Percentiles rank a stretch among this genome's conserved stretches.
phyloP scores from a whole-genome alignment of 2,113 vertebrate genomes.

The Anguilla japonica region DNA sequence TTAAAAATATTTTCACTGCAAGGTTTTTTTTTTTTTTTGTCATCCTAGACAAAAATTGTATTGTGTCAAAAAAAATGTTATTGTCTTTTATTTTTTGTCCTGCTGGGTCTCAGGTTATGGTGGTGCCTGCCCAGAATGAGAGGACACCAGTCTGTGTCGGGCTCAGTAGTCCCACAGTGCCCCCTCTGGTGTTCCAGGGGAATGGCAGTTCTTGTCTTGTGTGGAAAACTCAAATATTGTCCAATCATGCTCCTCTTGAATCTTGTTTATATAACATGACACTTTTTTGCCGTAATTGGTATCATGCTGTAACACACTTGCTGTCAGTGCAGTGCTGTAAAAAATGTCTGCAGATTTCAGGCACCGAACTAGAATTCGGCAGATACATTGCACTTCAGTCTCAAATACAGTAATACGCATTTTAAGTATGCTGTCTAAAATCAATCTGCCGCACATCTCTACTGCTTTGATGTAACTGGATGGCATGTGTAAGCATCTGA shows the following conservation, averaged over 20 bases:
- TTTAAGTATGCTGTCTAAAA: background rate
- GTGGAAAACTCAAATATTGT: background rate
- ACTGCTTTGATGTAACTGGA: background rate
- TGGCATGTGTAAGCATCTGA: background rate
- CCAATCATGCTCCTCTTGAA: background rate
- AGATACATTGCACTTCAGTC: background rate
- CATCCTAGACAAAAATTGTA: too few species aligned
- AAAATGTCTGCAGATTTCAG: background rate
- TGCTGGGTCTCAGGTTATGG: too few species aligned
- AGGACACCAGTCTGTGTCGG: too few species aligned
- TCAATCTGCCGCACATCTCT: background rate
- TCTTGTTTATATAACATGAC: background rate
- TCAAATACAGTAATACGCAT: background rate
- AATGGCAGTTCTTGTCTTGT: background rate
- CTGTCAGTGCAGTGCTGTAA: background rate
- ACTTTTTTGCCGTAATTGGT: background rate
- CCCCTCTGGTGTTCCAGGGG: slow-evolving; percentile 3
- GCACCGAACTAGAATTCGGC: background rate
- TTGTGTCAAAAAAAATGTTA: too few species aligned
- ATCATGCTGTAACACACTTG: background rate
- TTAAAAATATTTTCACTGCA: too few species aligned
- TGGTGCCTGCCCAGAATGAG: too few species aligned
- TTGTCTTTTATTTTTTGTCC: too few species aligned
- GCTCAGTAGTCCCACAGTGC: background rate
- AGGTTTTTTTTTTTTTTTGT: too few species aligned